Conservation (phyloP, 2,113 vertebrate species). For the Madoqua kirkii region DNA sequence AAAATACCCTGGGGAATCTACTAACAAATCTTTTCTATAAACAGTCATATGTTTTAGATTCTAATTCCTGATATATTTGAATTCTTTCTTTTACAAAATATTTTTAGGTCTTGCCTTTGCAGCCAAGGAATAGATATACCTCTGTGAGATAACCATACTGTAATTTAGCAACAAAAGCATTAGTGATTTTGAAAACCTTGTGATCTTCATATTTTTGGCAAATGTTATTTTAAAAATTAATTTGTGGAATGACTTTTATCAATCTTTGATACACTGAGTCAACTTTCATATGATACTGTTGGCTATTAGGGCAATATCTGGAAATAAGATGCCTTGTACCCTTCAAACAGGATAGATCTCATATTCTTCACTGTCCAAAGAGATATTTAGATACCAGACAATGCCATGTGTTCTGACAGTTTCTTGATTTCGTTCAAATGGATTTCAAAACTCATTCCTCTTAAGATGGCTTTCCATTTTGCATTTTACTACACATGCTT, state of each 20-base stretch:
- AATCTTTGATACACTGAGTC: neutral
- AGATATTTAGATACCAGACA: neutral
- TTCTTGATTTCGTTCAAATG: conserved; percentile 18
- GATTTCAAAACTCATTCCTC: neutral
- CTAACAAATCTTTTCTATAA: neutral
- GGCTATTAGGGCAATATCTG: neutral
- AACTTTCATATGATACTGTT: neutral
- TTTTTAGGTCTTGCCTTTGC: neutral
- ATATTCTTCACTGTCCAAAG: neutral
- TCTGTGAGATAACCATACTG: neutral
- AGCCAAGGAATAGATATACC: neutral
- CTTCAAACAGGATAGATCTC: neutral
- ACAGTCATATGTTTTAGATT: neutral
- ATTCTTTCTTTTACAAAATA: neutral
- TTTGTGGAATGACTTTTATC: neutral
- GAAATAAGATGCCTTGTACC: neutral
- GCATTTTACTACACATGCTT: neutral
- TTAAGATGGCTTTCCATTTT: conserved; percentile 1
- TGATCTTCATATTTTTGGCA: neutral
- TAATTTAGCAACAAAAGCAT: neutral
- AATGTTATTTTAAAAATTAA: neutral
- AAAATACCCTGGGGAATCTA: neutral
- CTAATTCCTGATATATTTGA: neutral
- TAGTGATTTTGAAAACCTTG: neutral
- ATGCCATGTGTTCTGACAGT: neutral